Evolutionary conservation across 2,113 vertebrate genomes (phyloP), one percentile per base, ranked within the genome.

Genomic region (Garra rufa): DNA sequence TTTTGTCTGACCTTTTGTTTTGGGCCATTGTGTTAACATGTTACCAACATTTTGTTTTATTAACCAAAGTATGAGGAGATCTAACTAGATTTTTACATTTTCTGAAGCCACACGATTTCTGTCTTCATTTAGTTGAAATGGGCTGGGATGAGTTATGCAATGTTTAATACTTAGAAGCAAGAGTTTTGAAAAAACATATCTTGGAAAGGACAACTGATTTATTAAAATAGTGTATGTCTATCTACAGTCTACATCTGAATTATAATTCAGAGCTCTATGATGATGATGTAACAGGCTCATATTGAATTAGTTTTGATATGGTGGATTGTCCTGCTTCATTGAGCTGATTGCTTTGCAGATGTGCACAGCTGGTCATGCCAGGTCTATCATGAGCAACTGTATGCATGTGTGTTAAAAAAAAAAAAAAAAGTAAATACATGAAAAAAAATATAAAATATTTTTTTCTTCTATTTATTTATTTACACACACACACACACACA

Each of bases 331-430:
- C 67, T 83, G 80, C 79, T 65, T 85, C 86, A 73, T 67, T 76
- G 55, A 30, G 48, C 67, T 83, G 52, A 59, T 55, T 87, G 65
- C 69, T 70, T 67, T 63, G 21, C 76, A 80, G 87, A 48, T 55
- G 67, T 83, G 80, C 52, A 86, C 73, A 83, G 75, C 83, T 83
- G 75, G 75, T 19, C 52, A 59, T 48, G 71, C 65, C 80, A 63
- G 74, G 67, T 44, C 44, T 26, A 59, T 30, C 17, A 34, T 78
- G 70, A 24, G 70, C 70, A 73, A 5, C 70, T 57, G 19, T 57
- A 57, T 57, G 52, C 21, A 9, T 21, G 7, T 21, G 50, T 34
- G 34, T 34, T 34, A 2, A 34, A 34, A 34, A 34, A 34, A 34
- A 34, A 3, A 34, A 34, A 4, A 34, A 34, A 34, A 34, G 3